phyloP scores from a whole-genome alignment of 2,888 invertebrate species.

The Rhingia rostrata region DNA sequence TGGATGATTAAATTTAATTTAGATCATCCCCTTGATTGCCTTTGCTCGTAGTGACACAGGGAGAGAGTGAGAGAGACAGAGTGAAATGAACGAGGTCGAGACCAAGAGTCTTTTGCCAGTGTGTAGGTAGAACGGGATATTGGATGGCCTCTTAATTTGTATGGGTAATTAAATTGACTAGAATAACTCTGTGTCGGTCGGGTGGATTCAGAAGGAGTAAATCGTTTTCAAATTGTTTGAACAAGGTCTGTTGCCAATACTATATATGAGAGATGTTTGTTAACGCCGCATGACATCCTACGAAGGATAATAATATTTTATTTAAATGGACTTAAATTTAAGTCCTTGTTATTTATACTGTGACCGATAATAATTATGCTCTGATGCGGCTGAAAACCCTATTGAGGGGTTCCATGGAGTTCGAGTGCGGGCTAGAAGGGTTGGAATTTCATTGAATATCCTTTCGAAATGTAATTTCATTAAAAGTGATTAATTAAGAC shows the following conservation, averaged over 20 bases:
- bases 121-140: slow-evolving; percentile 2
- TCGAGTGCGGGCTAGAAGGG: neutral
- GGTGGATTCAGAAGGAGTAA: slow-evolving; percentile 10
- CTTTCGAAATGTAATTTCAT: slow-evolving; percentile 9
- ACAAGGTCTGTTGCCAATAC: slow-evolving; percentile 12
- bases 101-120: slow-evolving; percentile 1
- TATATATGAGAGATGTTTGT: slow-evolving; percentile 1
- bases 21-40: slow-evolving; percentile 49
- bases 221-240: slow-evolving; percentile 59
- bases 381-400: neutral
- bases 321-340: slow-evolving; percentile 16
- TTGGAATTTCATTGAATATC: slow-evolving; percentile 5
- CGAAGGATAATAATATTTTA: slow-evolving; percentile 38
- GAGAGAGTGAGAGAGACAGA: neutral
- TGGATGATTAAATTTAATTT: slow-evolving; percentile 65
- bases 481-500: slow-evolving; percentile 8
- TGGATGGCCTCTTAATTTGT: slow-evolving; percentile 62
- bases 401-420: neutral
- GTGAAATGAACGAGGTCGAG: slow-evolving; percentile 20
- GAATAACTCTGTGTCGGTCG: slow-evolving; percentile 21
- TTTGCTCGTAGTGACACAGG: slow-evolving; percentile 1
- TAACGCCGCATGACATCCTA: slow-evolving; percentile 1
- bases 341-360: slow-evolving; percentile 18
- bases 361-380: slow-evolving; percentile 12
- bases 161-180: slow-evolving; percentile 55